A percentile compares a stretch with the other conserved stretches of the same genome.
Evolutionary conservation across 2,113 vertebrate genomes (phyloP).

Genomic region (Brachypteracias leptosomus): DNA sequence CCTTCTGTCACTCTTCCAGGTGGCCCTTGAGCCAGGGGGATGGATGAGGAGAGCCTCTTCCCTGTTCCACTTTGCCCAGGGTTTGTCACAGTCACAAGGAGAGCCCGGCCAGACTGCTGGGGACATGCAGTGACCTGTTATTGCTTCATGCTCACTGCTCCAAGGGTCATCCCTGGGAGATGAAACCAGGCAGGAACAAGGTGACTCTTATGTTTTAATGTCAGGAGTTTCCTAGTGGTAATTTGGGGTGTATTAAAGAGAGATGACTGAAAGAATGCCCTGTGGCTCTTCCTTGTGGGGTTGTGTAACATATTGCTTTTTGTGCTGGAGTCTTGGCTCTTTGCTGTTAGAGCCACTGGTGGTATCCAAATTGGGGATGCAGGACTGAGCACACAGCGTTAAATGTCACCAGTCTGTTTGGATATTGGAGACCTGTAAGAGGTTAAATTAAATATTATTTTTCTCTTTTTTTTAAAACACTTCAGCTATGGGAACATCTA

Average conservation of each 20-base stretch:
- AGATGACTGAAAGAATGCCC: not conserved
- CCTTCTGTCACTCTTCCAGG: not conserved
- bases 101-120: not conserved
- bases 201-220: not conserved
- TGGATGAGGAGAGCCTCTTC: not conserved
- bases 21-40: not conserved
- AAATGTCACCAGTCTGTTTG: not conserved
- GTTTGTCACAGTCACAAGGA: not conserved
- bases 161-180: not conserved
- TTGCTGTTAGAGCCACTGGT: not conserved
- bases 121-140: not conserved
- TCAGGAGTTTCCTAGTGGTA: not conserved
- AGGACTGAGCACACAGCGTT: not conserved
- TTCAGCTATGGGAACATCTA: not conserved
- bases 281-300: not conserved
- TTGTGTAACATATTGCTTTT: not conserved
- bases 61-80: not conserved
- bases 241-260: not conserved
- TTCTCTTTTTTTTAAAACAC: not conserved
- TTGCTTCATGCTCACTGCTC: not conserved
- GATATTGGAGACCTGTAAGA: not conserved
- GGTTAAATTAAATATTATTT: not conserved
- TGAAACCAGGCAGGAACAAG: not conserved
- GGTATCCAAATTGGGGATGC: not conserved
- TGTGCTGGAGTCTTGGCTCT: not conserved